Evolutionary conservation across 2,113 vertebrate species (phyloP).

Genomic region (Galbula dea): DNA sequence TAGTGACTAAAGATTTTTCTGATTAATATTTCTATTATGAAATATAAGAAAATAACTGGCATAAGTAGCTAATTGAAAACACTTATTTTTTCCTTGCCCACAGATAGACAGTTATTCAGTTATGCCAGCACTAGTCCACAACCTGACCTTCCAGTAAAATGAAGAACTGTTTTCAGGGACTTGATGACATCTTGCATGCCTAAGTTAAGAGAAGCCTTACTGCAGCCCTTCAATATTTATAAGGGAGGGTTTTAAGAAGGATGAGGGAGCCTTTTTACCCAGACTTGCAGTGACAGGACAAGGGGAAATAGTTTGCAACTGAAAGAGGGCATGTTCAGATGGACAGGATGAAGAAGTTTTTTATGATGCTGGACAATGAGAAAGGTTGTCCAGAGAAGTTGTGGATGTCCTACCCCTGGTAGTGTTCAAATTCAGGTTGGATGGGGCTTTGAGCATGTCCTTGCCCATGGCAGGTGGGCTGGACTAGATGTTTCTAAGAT

Average conservation of each 20-base stretch:
- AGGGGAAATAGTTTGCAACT: background rate
- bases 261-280: background rate
- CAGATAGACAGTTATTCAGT: background rate
- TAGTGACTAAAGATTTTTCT: background rate
- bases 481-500: background rate
- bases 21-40: background rate
- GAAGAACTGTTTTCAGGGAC: background rate
- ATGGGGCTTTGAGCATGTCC: background rate
- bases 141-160: background rate
- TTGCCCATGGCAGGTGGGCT: rapidly evolving
- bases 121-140: background rate
- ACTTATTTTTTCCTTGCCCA: background rate
- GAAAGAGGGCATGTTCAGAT: background rate
- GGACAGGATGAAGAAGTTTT: background rate
- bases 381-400: background rate
- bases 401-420: background rate
- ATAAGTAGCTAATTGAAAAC: background rate
- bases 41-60: background rate
- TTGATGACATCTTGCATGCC: rapidly evolving
- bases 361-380: background rate
- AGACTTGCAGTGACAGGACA: background rate
- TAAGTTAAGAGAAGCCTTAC: background rate
- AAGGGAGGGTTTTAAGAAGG: background rate
- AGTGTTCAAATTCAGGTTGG: background rate
- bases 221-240: background rate